Percentiles rank a stretch among this genome's conserved stretches.
phyloP scores from a whole-genome alignment of 2,797 vertebrate genomes.

The Cichlasoma orientale region DNA sequence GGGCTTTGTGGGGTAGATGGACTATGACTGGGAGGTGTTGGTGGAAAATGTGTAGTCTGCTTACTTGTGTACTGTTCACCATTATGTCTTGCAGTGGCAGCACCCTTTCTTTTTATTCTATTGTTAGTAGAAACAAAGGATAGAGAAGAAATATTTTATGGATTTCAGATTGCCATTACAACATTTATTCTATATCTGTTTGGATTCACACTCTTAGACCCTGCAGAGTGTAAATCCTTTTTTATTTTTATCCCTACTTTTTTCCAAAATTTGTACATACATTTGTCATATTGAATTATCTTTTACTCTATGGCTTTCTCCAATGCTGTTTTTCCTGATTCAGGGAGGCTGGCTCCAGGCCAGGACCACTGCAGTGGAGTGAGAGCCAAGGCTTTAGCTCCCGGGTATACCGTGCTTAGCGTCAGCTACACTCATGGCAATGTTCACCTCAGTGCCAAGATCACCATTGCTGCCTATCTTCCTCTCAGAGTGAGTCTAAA shows the following conservation, averaged over 20 bases:
- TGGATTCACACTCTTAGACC: neutral
- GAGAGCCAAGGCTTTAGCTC: slow-evolving; percentile 82
- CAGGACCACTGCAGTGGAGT: slow-evolving; percentile 83
- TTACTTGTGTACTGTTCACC: neutral
- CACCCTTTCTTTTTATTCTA: neutral
- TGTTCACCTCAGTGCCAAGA: slow-evolving; percentile 86
- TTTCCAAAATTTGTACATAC: neutral
- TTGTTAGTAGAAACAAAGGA: neutral
- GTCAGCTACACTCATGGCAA: slow-evolving; percentile 85
- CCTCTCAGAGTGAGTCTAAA: slow-evolving; percentile 85
- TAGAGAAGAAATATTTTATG: slow-evolving; percentile 1
- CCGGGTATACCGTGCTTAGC: slow-evolving; percentile 82
- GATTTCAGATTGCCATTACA: slow-evolving; percentile 8
- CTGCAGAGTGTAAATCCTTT: neutral
- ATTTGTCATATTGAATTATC: slow-evolving; percentile 13
- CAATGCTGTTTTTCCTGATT: slow-evolving; percentile 3
- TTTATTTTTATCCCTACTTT: slow-evolving; percentile 1
- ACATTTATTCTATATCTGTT: slow-evolving; percentile 13
- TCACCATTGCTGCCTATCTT: slow-evolving; percentile 89
- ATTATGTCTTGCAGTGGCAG: neutral
- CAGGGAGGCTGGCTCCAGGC: slow-evolving; percentile 77
- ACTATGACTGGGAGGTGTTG: neutral
- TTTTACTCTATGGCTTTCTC: slow-evolving; percentile 13
- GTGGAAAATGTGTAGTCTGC: neutral
- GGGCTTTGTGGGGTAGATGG: too few relatives aligned